Percentiles rank a stretch among this genome's conserved stretches.
Conservation (phyloP, 2,797 vertebrate species). For the Sebastolobus altivelis region DNA sequence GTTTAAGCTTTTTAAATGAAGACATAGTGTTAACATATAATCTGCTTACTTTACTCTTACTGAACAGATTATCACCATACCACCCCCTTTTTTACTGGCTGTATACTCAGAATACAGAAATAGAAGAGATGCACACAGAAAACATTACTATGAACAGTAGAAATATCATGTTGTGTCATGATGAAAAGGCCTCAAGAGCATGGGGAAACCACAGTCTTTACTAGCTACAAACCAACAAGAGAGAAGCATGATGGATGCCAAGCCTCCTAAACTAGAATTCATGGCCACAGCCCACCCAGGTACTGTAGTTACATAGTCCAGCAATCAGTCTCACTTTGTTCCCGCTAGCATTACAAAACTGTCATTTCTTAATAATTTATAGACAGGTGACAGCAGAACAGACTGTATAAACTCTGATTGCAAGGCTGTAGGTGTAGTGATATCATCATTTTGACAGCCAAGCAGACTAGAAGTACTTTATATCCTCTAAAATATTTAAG, state of each 20-base stretch:
- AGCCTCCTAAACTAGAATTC: slow-evolving; percentile 33
- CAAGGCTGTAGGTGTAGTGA: not conserved
- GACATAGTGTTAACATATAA: not conserved
- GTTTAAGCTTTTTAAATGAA: not conserved
- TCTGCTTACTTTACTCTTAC: not conserved
- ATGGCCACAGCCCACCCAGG: slow-evolving; percentile 19
- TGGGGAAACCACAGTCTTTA: slow-evolving; percentile 7
- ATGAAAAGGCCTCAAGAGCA: not conserved
- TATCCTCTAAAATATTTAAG: slow-evolving; percentile 8
- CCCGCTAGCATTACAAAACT: slow-evolving; percentile 32
- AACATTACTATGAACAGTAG: not conserved
- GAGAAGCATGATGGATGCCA: slow-evolving; percentile 20
- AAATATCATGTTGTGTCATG: slow-evolving; percentile 1
- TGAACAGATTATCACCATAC: not conserved
- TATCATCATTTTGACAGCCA: slow-evolving; percentile 1
- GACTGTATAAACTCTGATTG: not conserved
- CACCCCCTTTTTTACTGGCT: not conserved
- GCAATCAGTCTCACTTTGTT: slow-evolving; percentile 46
- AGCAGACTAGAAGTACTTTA: not conserved
- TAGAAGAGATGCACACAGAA: not conserved
- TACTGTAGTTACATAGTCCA: slow-evolving; percentile 4
- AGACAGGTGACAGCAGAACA: not conserved
- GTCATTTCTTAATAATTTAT: slow-evolving; percentile 21
- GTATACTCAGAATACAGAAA: not conserved
- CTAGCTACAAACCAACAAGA: slow-evolving; percentile 7